phyloP scores from a whole-genome alignment of 2,113 vertebrate genomes.

The crab-eating macaque (Macaca fascicularis) region DNA sequence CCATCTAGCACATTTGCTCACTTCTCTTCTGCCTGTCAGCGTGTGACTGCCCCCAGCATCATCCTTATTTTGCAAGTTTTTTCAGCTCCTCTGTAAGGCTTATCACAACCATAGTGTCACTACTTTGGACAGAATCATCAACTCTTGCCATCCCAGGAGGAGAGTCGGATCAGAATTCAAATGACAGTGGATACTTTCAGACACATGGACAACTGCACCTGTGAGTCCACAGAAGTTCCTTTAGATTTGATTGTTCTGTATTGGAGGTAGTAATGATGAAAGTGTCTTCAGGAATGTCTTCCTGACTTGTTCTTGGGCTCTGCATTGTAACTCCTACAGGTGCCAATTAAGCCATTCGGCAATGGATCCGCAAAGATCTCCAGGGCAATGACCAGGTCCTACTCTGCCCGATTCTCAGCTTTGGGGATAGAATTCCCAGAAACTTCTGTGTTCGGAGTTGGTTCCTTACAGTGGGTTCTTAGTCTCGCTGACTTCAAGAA shows the following conservation, averaged over 20 bases:
- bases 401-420: background rate
- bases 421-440: background rate
- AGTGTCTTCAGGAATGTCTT: background rate
- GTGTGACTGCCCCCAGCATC: slow-evolving; percentile 99
- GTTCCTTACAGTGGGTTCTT: too few relatives aligned
- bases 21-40: slow-evolving; percentile 89
- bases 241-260: background rate
- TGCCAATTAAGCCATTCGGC: background rate
- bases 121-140: slow-evolving; percentile 53
- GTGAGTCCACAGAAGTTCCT: background rate
- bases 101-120: slow-evolving; percentile 95
- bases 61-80: slow-evolving; percentile 95
- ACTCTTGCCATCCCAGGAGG: background rate
- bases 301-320: too few relatives aligned
- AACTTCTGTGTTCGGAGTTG: too few relatives aligned
- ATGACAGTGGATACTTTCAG: background rate
- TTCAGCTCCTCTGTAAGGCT: slow-evolving; percentile 98
- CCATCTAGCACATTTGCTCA: background rate
- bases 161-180: background rate
- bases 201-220: background rate
- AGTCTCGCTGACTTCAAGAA: too few relatives aligned
- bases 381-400: background rate
- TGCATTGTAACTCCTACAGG: background rate
- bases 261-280: background rate
- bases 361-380: background rate